These are phyloP conservation scores for Ptychoptera contaminata DNA, from an alignment of 2,888 invertebrate species.

Conservation along the genomic window DNA sequence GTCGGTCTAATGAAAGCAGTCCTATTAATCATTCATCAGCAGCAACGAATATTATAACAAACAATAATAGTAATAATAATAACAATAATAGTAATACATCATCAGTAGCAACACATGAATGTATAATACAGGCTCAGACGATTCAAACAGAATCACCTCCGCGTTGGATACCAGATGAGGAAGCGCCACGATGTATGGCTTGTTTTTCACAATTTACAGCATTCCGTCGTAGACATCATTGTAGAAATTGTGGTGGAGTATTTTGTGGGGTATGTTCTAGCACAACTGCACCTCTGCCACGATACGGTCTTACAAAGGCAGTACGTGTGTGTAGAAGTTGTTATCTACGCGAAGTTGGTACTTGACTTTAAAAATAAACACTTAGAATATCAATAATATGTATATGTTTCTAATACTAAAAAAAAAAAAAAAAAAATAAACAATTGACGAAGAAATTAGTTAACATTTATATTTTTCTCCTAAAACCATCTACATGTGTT, in stretches of 20 bases:
- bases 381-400: background rate
- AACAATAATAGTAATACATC: constrained; percentile 10
- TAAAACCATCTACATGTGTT: no score
- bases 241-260: constrained; percentile 87
- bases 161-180: constrained; percentile 89
- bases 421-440: background rate
- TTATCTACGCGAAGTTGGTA: constrained; percentile 16
- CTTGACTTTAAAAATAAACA: background rate
- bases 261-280: constrained; percentile 91
- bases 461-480: no score
- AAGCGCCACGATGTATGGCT: constrained; percentile 82
- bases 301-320: constrained; percentile 82
- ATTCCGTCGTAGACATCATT: constrained; percentile 89
- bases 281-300: constrained; percentile 81
- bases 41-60: background rate
- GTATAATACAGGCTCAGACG: background rate
- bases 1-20: background rate
- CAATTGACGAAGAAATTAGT: background rate
- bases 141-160: constrained; percentile 39
- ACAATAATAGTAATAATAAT: constrained; percentile 5
- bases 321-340: constrained; percentile 70
- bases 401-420: background rate
- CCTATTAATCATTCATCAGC: no score
- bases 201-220: constrained; percentile 88
- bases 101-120: constrained; percentile 5